Percentiles rank a stretch among this genome's conserved stretches.
Conservation (phyloP, 2,113 vertebrate species). For the Melospiza georgiana region DNA sequence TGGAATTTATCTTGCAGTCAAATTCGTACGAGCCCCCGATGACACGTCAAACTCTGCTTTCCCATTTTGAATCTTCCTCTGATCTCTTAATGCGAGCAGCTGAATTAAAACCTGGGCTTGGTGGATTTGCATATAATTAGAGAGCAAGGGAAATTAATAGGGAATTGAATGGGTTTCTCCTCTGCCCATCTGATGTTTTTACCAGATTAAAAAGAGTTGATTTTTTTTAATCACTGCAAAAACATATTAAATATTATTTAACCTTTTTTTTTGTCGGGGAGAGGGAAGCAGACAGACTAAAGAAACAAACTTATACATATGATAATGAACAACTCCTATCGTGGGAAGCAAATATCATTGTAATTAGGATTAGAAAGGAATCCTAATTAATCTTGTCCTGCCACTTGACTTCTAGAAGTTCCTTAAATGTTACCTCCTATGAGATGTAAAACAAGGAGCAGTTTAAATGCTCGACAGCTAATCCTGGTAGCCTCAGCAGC, state of each 20-base stretch:
- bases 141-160: slow-evolving; percentile 61
- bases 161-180: slow-evolving; percentile 55
- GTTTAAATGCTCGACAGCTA: neutral
- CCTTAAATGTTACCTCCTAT: slow-evolving; percentile 32
- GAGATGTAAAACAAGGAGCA: slow-evolving; percentile 20
- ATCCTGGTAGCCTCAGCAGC: neutral
- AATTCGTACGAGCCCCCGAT: neutral
- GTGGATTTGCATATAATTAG: slow-evolving; percentile 73
- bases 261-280: slow-evolving; percentile 12
- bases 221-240: slow-evolving; percentile 35
- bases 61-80: slow-evolving; percentile 38
- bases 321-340: slow-evolving; percentile 52
- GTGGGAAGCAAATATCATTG: slow-evolving; percentile 57
- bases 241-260: slow-evolving; percentile 56
- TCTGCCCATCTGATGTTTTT: slow-evolving; percentile 54
- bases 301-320: slow-evolving; percentile 55
- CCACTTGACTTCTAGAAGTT: slow-evolving; percentile 63
- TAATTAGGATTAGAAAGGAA: slow-evolving; percentile 68
- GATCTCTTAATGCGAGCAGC: slow-evolving; percentile 55
- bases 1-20: slow-evolving; percentile 43
- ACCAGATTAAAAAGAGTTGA: slow-evolving; percentile 46
- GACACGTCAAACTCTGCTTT: neutral
- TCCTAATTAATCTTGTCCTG: slow-evolving; percentile 67
- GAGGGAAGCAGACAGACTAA: slow-evolving; percentile 27
- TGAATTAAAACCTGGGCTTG: slow-evolving; percentile 63